phyloP scores from a whole-genome alignment of 2,888 invertebrate species.

The Poecilobothrus nobilitatus region DNA sequence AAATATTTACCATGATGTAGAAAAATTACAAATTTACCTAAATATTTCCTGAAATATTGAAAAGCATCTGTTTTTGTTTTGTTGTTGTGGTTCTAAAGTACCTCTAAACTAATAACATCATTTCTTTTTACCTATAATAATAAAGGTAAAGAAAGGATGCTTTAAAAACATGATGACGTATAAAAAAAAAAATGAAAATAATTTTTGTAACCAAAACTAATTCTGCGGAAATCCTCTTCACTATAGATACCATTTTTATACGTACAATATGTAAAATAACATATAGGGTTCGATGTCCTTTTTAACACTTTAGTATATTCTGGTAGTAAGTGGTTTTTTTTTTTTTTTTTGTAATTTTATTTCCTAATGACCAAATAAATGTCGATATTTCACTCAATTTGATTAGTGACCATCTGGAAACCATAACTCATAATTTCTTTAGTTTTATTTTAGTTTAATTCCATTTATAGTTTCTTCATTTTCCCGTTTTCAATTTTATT shows the following conservation, averaged over 20 bases:
- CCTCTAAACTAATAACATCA: too few relatives aligned
- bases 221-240: slow-evolving; percentile 6
- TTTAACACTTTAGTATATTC: background rate
- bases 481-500: too few relatives aligned
- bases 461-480: background rate
- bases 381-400: slow-evolving; percentile 10
- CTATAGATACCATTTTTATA: background rate
- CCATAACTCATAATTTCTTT: background rate
- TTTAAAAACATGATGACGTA: background rate
- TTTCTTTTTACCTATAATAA: too few relatives aligned
- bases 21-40: too few relatives aligned
- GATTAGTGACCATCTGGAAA: slow-evolving; percentile 10
- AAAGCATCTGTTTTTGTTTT: too few relatives aligned
- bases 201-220: background rate
- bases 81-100: too few relatives aligned
- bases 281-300: slow-evolving; percentile 3
- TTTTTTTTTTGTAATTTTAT: background rate
- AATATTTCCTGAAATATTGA: too few relatives aligned
- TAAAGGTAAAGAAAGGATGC: background rate
- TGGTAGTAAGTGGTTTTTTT: too few relatives aligned
- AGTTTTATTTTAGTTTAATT: background rate
- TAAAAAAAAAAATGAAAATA: background rate
- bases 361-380: slow-evolving; percentile 10
- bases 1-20: too few relatives aligned
- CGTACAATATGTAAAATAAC: background rate